Percentiles rank a stretch among this genome's conserved stretches.
These are phyloP conservation scores for Diploscapter pachys DNA, from an alignment of 1,140 invertebrate genomes.

Conservation along the genomic window DNA sequence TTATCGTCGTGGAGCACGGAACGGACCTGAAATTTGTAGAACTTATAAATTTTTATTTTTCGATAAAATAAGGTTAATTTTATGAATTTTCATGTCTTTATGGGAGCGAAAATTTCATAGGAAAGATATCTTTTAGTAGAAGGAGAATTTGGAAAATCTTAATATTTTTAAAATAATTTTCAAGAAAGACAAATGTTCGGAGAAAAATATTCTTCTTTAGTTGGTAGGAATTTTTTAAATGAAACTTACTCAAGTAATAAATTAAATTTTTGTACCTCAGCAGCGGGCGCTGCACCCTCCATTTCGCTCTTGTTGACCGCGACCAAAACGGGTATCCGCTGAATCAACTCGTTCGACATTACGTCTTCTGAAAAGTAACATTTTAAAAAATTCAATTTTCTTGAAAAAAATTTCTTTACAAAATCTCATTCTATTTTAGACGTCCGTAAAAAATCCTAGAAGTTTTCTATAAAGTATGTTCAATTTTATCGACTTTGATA, in stretches of 20 bases:
- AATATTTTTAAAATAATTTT: too few relatives aligned
- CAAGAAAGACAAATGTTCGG: too few relatives aligned
- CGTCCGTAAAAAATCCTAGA: conserved; percentile 7
- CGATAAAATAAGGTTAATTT: background rate
- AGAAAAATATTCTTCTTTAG: conserved; percentile 1
- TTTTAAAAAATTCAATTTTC: background rate
- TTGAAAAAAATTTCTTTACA: too few relatives aligned
- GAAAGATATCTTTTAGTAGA: background rate
- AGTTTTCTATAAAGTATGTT: background rate
- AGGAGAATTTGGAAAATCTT: background rate
- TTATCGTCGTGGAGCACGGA: conserved; percentile 31
- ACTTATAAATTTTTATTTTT: background rate
- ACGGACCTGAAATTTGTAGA: conserved; percentile 3
- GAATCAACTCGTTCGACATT: conserved; percentile 37
- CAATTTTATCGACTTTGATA: conserved; percentile 71
- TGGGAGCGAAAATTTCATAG: background rate
- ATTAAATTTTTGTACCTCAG: conserved; percentile 21
- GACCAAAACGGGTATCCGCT: conserved; percentile 33
- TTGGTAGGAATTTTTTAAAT: background rate
- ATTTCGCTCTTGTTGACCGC: conserved; percentile 41
- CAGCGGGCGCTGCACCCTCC: conserved; percentile 30
- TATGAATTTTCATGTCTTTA: background rate
- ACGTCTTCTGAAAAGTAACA: conserved; percentile 37
- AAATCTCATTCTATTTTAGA: conserved; percentile 21
- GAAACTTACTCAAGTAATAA: conserved; percentile 1